Evolutionary conservation across 2,888 invertebrate genomes (phyloP).

Genomic region (Agapetus fuscipes): DNA sequence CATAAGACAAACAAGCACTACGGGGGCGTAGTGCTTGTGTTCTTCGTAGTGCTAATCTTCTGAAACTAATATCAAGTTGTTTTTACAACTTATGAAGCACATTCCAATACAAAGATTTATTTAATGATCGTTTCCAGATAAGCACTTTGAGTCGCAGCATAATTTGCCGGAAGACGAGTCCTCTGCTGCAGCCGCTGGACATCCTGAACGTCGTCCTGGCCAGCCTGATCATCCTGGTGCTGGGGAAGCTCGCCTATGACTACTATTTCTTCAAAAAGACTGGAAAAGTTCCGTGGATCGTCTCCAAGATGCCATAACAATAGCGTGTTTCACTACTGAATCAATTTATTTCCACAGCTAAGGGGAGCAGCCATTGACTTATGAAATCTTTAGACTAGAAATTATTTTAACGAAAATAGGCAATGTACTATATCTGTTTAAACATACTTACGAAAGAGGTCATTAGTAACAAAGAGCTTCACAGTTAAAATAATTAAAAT

Average conservation of each 20-base stretch:
- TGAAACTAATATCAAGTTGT: constrained; percentile 2
- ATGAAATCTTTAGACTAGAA: too few species aligned
- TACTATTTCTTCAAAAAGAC: constrained; percentile 73
- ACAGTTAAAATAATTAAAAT: too few species aligned
- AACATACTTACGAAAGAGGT: too few species aligned
- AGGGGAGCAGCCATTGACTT: too few species aligned
- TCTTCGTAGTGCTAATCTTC: too few species aligned
- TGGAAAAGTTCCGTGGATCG: constrained; percentile 75
- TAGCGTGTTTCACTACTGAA: background rate
- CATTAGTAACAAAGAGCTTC: too few species aligned
- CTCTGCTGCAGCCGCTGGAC: constrained; percentile 59
- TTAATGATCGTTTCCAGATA: constrained; percentile 50
- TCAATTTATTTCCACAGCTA: background rate
- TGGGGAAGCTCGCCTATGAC: constrained; percentile 69
- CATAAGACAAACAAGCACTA: too few species aligned
- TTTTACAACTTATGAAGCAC: background rate
- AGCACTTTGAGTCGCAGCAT: constrained; percentile 57
- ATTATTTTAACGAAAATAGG: too few species aligned
- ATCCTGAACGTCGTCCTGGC: constrained; percentile 62
- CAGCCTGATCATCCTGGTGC: constrained; percentile 56
- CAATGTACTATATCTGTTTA: background rate
- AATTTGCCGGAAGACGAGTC: constrained; percentile 50
- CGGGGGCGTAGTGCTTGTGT: too few species aligned
- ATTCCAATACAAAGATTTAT: constrained; percentile 25
- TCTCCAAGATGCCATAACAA: constrained; percentile 62